Evolutionary conservation across 2,113 vertebrate species (phyloP), one percentile per base, ranked within the genome.

Genomic region (Ibidorhyncha struthersii): DNA sequence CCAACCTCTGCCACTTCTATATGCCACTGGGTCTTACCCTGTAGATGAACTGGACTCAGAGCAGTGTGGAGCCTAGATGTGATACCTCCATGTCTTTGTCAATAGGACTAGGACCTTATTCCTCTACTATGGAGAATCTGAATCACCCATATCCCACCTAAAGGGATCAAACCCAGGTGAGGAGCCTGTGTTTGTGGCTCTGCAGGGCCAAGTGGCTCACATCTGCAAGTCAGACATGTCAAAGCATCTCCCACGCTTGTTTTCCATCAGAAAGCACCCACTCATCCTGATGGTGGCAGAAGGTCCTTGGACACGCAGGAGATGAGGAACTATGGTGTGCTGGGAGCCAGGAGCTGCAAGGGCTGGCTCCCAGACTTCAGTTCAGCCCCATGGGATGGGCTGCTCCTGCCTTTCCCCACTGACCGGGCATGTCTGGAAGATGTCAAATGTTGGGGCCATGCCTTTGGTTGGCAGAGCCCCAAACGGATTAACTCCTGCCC

Each of bases 1-100:
- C 45, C 45, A 61, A 9, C 18, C 21, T 45, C 52, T 23, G n/a
- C 17, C 26, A 3, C 30, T 61, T 27, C 36, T 30, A 13, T 58
- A 38, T 0, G 1, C 32, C 2, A 0, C 36, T 20, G 22, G 5
- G 8, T 56, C 36, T 30, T 41, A 21, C 26, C 22, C 16, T 73
- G 30, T 7, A 47, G 61, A 23, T 47, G 38, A 56, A 11, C 26
- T 15, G 49, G 56, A 40, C 8, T 45, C 20, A 25, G 11, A 40
- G 12, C 15, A 25, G 20, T 3, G 34, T 79, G 17, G 20, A 47
- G 14, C 34, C 43, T 20, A 18, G 65, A 20, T 41, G 50, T 10
- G 36, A 47, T 13, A 65, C 29, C 10, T 71, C 71, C 0, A 0
- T 43, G 49, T 17, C 32, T 36, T 58, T 41, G 22, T 29, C 19